phyloP scores from a whole-genome alignment of 2,888 invertebrate genomes.

The Halictus ligatus region DNA sequence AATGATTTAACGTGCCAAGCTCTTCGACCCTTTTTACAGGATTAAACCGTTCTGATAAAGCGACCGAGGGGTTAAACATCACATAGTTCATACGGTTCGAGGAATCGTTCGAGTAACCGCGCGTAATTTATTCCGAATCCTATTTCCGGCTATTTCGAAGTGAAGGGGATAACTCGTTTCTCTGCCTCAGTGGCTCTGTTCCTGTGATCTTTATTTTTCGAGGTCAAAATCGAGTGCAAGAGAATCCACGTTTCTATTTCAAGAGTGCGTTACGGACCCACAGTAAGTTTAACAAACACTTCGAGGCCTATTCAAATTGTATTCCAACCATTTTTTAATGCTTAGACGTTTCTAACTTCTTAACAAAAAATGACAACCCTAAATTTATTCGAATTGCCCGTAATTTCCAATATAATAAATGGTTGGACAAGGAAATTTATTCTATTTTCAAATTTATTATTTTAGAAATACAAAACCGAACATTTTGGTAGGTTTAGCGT shows the following conservation, averaged over 20 bases:
- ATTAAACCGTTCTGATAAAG: conserved; percentile 36
- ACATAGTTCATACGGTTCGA: conserved; percentile 42
- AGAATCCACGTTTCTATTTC: background rate
- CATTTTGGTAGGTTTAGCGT: too few relatives aligned
- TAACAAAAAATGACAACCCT: too few relatives aligned
- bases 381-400: too few relatives aligned
- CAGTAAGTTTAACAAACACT: too few relatives aligned
- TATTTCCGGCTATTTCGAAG: conserved; percentile 48
- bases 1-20: conserved; percentile 23
- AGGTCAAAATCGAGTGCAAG: background rate
- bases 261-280: background rate
- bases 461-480: too few relatives aligned
- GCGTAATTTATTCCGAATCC: conserved; percentile 51
- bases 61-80: conserved; percentile 38
- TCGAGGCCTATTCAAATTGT: background rate
- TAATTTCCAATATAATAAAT: too few relatives aligned
- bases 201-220: background rate
- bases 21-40: conserved; percentile 42
- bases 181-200: conserved; percentile 18
- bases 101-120: conserved; percentile 44
- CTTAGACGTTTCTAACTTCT: too few relatives aligned
- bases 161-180: conserved; percentile 30
- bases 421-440: too few relatives aligned
- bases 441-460: too few relatives aligned
- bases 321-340: background rate